A percentile compares a stretch with the other conserved stretches of the same genome.
Evolutionary conservation across 92 coral and sea anemone species (phyloP).

Genomic region (Porites cylindrica): DNA sequence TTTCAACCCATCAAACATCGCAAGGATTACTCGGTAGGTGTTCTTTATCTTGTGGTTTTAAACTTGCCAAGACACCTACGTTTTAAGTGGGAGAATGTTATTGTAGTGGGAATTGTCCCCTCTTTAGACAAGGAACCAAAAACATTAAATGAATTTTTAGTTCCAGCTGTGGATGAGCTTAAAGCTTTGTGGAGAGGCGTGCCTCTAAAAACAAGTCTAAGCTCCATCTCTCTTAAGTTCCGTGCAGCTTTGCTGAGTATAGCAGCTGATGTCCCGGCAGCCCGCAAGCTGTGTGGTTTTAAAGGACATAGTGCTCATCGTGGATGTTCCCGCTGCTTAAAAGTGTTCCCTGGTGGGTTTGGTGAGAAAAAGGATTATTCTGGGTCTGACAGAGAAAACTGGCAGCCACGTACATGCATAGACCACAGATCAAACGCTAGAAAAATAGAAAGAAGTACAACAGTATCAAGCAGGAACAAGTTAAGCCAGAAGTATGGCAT

Average conservation of each 20-base stretch:
- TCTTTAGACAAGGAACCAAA: slow-evolving; percentile 62
- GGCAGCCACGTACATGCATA: slow-evolving; percentile 53
- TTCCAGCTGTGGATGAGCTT: slow-evolving; percentile 55
- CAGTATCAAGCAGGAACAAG: not conserved
- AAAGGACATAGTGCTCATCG: slow-evolving; percentile 55
- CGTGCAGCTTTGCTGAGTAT: slow-evolving; percentile 67
- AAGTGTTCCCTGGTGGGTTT: slow-evolving; percentile 62
- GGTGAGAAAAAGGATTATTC: slow-evolving; percentile 63
- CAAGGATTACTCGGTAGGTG: slow-evolving; percentile 80
- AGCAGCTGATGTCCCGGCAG: slow-evolving; percentile 69
- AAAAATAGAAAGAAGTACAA: slow-evolving; percentile 19
- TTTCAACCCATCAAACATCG: slow-evolving; percentile 76
- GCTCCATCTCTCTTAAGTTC: slow-evolving; percentile 41
- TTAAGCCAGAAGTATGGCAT: slow-evolving; percentile 48
- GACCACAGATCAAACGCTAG: slow-evolving; percentile 10
- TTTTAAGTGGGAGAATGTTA: slow-evolving; percentile 71
- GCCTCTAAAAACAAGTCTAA: not conserved
- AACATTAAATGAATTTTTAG: slow-evolving; percentile 55
- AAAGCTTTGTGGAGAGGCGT: slow-evolving; percentile 71
- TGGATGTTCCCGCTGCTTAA: slow-evolving; percentile 70
- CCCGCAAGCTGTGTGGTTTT: slow-evolving; percentile 66
- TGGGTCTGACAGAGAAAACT: slow-evolving; percentile 59
- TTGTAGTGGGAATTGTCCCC: slow-evolving; percentile 72
- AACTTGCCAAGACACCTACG: slow-evolving; percentile 60
- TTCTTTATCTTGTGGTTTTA: slow-evolving; percentile 62